phyloP scores from a whole-genome alignment of 1,140 invertebrate genomes.

The Aphelenchoides besseyi region DNA sequence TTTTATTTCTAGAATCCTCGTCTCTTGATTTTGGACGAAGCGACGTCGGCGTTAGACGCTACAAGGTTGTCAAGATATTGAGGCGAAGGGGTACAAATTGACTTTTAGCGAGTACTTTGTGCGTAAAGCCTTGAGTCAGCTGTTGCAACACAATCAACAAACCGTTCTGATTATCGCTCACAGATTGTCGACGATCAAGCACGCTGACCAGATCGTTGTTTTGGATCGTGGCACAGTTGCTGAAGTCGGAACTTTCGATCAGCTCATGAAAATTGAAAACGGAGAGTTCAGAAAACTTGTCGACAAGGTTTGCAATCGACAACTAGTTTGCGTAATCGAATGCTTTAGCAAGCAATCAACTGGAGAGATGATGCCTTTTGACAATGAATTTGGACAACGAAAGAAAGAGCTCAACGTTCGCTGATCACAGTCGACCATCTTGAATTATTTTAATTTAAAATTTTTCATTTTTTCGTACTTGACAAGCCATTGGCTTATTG shows the following conservation, averaged over 20 bases:
- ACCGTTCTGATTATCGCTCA: conserved; percentile 62
- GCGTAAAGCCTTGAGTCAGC: conserved; percentile 64
- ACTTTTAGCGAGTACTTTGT: conserved; percentile 55
- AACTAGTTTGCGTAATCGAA: too few species aligned
- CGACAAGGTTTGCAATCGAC: conserved; percentile 57
- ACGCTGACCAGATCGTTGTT: conserved; percentile 69
- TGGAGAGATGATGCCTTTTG: conserved; percentile 43
- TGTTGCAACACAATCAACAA: conserved; percentile 63
- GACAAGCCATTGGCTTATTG: too few species aligned
- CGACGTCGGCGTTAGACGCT: conserved; percentile 66
- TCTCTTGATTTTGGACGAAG: conserved; percentile 67
- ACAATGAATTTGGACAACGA: neutral
- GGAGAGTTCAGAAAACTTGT: conserved; percentile 65
- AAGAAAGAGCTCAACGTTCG: neutral
- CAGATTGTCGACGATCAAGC: conserved; percentile 68
- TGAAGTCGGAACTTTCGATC: conserved; percentile 66
- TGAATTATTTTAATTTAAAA: too few species aligned
- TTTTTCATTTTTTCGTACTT: too few species aligned
- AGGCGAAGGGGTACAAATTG: conserved; percentile 35
- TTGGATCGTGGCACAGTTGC: conserved; percentile 66
- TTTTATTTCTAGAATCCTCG: too few species aligned
- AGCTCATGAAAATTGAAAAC: conserved; percentile 64
- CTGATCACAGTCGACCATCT: too few species aligned
- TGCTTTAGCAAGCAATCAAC: conserved; percentile 61
- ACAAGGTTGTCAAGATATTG: too few species aligned